phyloP scores from a whole-genome alignment of 2,888 invertebrate genomes.

The Sarcophaga rosellei region DNA sequence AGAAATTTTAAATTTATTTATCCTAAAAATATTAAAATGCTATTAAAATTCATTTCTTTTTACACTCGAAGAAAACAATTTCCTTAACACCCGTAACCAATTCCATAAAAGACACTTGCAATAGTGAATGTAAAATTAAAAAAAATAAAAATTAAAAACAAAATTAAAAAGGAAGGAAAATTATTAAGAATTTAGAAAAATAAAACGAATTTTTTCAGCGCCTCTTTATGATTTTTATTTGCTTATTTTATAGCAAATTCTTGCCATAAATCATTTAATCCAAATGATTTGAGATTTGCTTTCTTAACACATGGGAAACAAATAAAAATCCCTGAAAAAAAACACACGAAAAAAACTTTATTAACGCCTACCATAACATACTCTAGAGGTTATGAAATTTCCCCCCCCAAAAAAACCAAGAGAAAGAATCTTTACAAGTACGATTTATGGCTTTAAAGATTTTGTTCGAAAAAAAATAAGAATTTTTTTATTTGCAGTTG shows the following conservation, averaged over 20 bases:
- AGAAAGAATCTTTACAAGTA: background rate
- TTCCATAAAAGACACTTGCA: too few species aligned
- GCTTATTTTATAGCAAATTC: constrained; percentile 22
- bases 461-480: constrained; percentile 32
- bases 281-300: constrained; percentile 42
- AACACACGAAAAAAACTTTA: constrained; percentile 16
- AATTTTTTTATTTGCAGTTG: constrained; percentile 23
- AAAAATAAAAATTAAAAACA: background rate
- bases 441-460: constrained; percentile 54
- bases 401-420: constrained; percentile 8
- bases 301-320: constrained; percentile 49
- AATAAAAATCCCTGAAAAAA: constrained; percentile 22
- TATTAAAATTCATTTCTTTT: background rate
- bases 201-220: constrained; percentile 31
- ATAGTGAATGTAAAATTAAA: background rate
- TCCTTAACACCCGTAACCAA: background rate
- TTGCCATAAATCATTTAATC: constrained; percentile 51
- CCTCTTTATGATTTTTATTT: constrained; percentile 14
- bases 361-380: constrained; percentile 55
- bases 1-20: background rate
- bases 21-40: background rate
- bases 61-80: background rate
- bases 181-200: background rate
- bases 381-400: constrained; percentile 22
- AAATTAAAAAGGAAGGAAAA: background rate